Base-by-base conservation (phyloP, 2,113 vertebrate genomes). In the Sylvietta virens region DNA sequence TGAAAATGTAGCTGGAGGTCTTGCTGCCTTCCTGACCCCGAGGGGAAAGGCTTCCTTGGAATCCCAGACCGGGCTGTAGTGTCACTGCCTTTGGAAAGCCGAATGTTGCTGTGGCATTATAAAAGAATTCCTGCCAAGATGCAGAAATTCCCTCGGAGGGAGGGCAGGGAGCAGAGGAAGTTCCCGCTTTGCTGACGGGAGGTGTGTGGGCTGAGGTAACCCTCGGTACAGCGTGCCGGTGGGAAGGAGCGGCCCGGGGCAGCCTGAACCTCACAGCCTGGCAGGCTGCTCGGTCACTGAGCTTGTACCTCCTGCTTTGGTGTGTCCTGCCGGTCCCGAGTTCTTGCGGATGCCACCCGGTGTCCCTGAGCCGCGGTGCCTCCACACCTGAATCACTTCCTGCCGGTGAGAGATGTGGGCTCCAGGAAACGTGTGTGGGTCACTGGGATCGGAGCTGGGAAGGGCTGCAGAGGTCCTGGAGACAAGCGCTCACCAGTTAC, bases 161-260 rank as follows among this genome's bases (percentile, higher is more conserved):
- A 17, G 73, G 54, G 60, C 15, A 30, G 83, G 64, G 30, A 76
- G 57, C 30, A 47, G 91, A 30, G 85, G 86, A 44, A 37, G 45
- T 88, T 87, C 82, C 91, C 20, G 33, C 10, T 92, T 82, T 95
- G 92, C 77, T 92, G 54, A 10, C n/a, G 80, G 93, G 6, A 76
- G 54, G 82, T 81, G 60, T 92, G 77, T 1, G 35, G n/a, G n/a
- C n/a, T 60, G 91, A 45, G 44, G 18, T 47, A 69, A 76, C 42
- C 64, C 51, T 47, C 20, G 90, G 86, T 79, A 58, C 35, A 60
- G 21, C 7, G 19, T 74, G 64, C 5, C 10, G 66, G 5, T 18
- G 33, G 45, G 24, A 50, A 50, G 82, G 64, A 73, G 35, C 8
- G 7, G 40, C n/a, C 37, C 2, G 3, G 47, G 18, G 58, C 64